A percentile compares a stretch with the other conserved stretches of the same genome.
phyloP scores from a whole-genome alignment of 2,113 vertebrate species.

The Cettia cetti region DNA sequence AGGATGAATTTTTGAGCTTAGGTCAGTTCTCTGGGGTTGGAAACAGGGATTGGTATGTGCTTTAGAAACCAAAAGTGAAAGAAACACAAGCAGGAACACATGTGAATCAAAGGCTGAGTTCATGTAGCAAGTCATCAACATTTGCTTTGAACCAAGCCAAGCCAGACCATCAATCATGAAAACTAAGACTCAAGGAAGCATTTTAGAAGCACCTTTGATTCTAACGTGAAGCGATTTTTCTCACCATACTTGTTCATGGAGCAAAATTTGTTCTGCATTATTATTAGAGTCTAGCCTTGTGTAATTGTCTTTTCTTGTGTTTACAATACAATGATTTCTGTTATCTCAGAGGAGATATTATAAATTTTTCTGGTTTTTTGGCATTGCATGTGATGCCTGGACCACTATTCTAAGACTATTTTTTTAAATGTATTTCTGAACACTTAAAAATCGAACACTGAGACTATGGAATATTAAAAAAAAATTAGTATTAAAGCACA shows the following conservation, averaged over 20 bases:
- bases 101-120: background rate
- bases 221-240: background rate
- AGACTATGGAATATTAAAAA: background rate
- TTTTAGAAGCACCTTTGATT: background rate
- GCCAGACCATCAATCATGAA: background rate
- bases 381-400: background rate
- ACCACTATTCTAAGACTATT: background rate
- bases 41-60: fast-evolving
- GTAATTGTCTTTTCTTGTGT: background rate
- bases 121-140: background rate
- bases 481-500: background rate
- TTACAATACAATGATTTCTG: background rate
- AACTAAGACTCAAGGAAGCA: background rate
- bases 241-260: background rate
- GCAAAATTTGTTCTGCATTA: background rate
- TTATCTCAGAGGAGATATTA: background rate
- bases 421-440: background rate
- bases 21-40: background rate
- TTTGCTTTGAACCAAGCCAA: background rate
- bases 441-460: background rate
- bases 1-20: background rate
- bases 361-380: background rate
- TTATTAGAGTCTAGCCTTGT: background rate
- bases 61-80: background rate
- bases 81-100: background rate